A percentile compares a stretch with the other conserved stretches of the same genome.
Evolutionary conservation across 2,888 invertebrate genomes (phyloP).

Genomic region (Drosophila ezoana): DNA sequence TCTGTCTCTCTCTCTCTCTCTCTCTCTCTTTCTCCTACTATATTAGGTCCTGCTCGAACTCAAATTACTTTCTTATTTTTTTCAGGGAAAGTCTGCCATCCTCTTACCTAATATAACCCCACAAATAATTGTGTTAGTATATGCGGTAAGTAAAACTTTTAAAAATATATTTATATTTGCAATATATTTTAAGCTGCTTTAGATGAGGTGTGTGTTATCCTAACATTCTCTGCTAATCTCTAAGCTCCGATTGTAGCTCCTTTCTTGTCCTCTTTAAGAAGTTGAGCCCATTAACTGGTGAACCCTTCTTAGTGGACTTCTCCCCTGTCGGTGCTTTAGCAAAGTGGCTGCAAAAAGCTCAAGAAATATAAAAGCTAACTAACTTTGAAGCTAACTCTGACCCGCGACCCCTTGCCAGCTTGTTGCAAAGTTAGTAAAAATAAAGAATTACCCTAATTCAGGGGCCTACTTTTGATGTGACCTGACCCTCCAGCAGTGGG

Average conservation of each 20-base stretch:
- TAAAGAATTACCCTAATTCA: slow-evolving; percentile 70
- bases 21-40: too few relatives aligned
- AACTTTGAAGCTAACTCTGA: slow-evolving; percentile 19
- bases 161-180: too few relatives aligned
- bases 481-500: slow-evolving; percentile 30
- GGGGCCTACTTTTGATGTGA: slow-evolving; percentile 44
- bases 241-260: not conserved
- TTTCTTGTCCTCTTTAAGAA: not conserved
- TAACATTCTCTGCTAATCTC: too few relatives aligned
- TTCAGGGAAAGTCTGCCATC: too few relatives aligned
- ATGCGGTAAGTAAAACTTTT: too few relatives aligned
- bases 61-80: too few relatives aligned
- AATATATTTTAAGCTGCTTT: too few relatives aligned
- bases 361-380: slow-evolving; percentile 11
- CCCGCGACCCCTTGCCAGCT: not conserved
- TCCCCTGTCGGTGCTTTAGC: not conserved
- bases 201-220: too few relatives aligned
- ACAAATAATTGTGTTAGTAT: too few relatives aligned
- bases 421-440: slow-evolving; percentile 8
- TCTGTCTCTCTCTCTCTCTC: too few relatives aligned
- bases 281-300: not conserved
- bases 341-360: slow-evolving; percentile 26
- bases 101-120: too few relatives aligned
- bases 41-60: too few relatives aligned
- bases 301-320: not conserved